A percentile compares a stretch with the other conserved stretches of the same genome.
Conservation (phyloP, 2,113 vertebrate species). For the Chloroceryle aenea region DNA sequence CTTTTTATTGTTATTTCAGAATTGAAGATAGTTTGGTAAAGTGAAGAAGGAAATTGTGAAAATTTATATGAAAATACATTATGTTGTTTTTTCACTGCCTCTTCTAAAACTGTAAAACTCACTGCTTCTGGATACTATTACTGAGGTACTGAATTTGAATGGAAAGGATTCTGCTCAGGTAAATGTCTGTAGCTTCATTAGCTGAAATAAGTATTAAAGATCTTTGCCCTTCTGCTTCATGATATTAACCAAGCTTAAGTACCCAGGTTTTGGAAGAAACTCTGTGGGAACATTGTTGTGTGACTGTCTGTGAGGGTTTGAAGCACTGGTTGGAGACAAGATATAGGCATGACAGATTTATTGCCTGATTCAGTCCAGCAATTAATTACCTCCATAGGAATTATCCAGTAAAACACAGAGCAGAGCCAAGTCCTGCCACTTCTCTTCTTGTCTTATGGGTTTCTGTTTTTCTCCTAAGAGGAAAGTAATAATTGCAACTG, state of each 20-base stretch:
- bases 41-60: background rate
- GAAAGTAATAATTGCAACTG: background rate
- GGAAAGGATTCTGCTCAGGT: background rate
- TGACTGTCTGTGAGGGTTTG: background rate
- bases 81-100: background rate
- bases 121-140: background rate
- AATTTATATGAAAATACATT: background rate
- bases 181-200: background rate
- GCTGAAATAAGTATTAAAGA: background rate
- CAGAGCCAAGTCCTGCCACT: background rate
- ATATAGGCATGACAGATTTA: background rate
- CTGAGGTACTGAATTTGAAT: background rate
- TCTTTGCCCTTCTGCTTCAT: background rate
- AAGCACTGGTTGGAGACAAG: background rate
- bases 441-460: slow-evolving; percentile 35
- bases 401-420: slow-evolving; percentile 11
- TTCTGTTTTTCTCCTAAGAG: slow-evolving; percentile 22
- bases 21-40: background rate
- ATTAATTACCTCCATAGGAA: background rate
- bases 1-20: background rate
- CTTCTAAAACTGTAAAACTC: background rate
- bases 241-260: background rate
- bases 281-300: background rate
- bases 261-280: background rate
- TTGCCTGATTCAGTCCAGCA: background rate